Percentiles rank a stretch among this genome's conserved stretches.
phyloP scores from a whole-genome alignment of 23 tunicate species.

The Styela plicata region DNA sequence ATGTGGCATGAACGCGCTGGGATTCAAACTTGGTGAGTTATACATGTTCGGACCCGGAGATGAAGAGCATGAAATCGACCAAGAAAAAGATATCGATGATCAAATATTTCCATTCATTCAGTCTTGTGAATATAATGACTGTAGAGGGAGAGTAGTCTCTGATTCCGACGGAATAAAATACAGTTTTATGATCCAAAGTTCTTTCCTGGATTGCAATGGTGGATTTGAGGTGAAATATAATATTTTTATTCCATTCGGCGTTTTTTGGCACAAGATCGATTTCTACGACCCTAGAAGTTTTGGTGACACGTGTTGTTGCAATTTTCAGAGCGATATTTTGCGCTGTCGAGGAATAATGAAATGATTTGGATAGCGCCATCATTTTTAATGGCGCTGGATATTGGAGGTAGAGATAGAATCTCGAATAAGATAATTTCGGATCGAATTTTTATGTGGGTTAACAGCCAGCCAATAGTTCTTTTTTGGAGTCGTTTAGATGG shows the following conservation, averaged over 20 bases:
- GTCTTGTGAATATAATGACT: slow-evolving; percentile 3
- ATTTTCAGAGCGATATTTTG: too few species aligned
- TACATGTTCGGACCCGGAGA: slow-evolving; percentile 6
- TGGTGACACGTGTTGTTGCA: too few species aligned
- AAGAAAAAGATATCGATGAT: neutral
- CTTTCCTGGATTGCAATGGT: slow-evolving; percentile 2
- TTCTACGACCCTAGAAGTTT: too few species aligned
- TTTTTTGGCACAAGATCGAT: too few species aligned
- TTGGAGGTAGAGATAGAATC: too few species aligned
- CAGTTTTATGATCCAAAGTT: neutral
- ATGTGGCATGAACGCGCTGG: slow-evolving; percentile 6
- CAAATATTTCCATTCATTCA: neutral
- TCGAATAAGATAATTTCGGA: too few species aligned
- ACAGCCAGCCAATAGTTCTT: too few species aligned
- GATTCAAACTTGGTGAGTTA: neutral
- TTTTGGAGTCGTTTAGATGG: too few species aligned
- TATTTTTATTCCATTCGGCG: neutral
- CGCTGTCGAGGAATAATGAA: too few species aligned
- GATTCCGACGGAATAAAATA: neutral
- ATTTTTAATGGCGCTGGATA: too few species aligned
- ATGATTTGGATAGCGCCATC: too few species aligned
- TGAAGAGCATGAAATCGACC: neutral
- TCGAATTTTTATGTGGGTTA: too few species aligned
- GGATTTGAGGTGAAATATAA: neutral
- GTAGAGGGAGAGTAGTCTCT: neutral